Evolutionary conservation across 2,888 invertebrate genomes (phyloP), one percentile per base, ranked within the genome.

Genomic region (Tetragnatha montana): DNA sequence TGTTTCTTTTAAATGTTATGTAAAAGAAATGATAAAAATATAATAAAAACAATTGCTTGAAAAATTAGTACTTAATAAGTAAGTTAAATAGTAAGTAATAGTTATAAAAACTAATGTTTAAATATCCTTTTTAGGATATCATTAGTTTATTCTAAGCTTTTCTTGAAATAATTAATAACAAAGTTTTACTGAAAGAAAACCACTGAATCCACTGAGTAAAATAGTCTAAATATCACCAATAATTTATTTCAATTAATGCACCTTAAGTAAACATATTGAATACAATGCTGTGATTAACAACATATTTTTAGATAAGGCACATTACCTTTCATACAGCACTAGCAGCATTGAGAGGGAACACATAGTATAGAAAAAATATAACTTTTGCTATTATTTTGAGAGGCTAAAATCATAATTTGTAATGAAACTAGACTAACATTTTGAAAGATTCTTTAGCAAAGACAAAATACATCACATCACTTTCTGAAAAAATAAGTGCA

Each of bases 161-260:
- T n/a, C n/a, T n/a, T n/a, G n/a, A n/a, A n/a, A n/a, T n/a, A n/a
- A n/a, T n/a, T n/a, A n/a, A n/a, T n/a, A 8, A 60, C 17, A 8
- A 60, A 17, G 17, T 60, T 12, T 60, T 12, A 60, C 12, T 60
- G 12, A 60, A 60, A 60, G 60, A 17, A 60, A 60, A 60, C 12
- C 17, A 60, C 17, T 60, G 17, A 60, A 1, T 4, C 60, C 17
- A 60, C 8, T 8, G 12, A 60, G 17, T 17, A 8, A 60, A 4
- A 60, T 10, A 60, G 8, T 60, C 17, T 69, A 35, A 19, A 81
- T 83, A 83, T 83, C 82, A 88, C 84, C 88, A 88, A 84, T 88
- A 79, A 84, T 88, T 88, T 88, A 88, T 88, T 88, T 80, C 74
- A 79, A 88, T 88, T 79, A 84, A 88, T 88, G 88, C 84, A 88